phyloP scores from a whole-genome alignment of 2,888 invertebrate genomes.

The Escarpia spicata region DNA sequence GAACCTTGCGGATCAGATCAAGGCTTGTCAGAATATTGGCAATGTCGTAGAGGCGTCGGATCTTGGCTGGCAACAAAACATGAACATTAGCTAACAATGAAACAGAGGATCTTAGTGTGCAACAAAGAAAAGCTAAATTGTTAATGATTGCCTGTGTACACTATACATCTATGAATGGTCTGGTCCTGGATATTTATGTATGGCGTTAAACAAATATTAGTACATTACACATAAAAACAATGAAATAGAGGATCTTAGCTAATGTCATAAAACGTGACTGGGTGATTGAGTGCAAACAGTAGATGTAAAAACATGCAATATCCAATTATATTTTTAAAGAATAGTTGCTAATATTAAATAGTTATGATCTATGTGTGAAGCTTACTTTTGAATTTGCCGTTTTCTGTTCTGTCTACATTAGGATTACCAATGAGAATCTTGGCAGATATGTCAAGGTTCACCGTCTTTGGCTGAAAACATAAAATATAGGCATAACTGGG shows the following conservation, averaged over 20 bases:
- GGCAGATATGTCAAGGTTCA: constrained; percentile 77
- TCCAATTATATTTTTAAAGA: background rate
- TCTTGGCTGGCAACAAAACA: constrained; percentile 71
- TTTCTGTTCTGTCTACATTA: constrained; percentile 68
- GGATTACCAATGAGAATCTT: constrained; percentile 73
- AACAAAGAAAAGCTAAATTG: background rate
- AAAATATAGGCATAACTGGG: background rate
- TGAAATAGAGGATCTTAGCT: constrained; percentile 80
- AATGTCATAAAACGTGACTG: background rate
- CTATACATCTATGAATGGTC: too few relatives aligned
- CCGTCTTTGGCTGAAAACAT: constrained; percentile 70
- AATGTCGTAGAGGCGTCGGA: constrained; percentile 80
- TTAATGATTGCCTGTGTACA: too few relatives aligned
- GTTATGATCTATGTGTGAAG: constrained; percentile 24
- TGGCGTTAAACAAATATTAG: constrained; percentile 66
- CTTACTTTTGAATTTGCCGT: constrained; percentile 66
- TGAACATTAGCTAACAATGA: background rate
- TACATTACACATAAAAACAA: constrained; percentile 73
- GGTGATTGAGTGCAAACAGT: background rate
- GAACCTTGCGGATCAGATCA: constrained; percentile 77
- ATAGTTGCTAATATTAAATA: background rate
- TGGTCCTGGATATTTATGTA: too few relatives aligned
- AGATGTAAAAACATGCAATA: background rate
- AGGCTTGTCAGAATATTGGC: constrained; percentile 81
- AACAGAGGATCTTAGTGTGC: background rate